Evolutionary conservation across 2,888 invertebrate genomes (phyloP).

Genomic region (Aradus depressus): DNA sequence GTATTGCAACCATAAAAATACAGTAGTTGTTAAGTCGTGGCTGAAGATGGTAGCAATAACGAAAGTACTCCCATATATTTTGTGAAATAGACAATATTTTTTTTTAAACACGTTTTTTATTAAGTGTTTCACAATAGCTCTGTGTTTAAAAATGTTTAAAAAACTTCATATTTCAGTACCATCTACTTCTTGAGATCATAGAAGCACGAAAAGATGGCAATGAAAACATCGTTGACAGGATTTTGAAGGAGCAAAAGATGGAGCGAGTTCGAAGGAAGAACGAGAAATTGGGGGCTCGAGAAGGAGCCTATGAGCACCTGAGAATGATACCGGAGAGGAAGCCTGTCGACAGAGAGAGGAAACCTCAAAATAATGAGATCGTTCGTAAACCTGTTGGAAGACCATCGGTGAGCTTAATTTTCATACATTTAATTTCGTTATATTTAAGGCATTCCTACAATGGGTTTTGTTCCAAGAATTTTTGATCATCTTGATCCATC

Average conservation of each 20-base stretch:
- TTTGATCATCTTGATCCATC: background rate
- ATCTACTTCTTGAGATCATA: constrained; percentile 15
- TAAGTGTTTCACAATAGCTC: too few relatives aligned
- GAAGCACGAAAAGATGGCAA: constrained; percentile 12
- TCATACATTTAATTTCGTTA: too few relatives aligned
- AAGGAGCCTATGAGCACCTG: constrained; percentile 14
- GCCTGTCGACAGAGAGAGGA: background rate
- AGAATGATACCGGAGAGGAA: constrained; percentile 4
- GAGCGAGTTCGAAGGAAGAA: constrained; percentile 13
- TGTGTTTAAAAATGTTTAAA: too few relatives aligned
- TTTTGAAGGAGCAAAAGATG: constrained; percentile 14
- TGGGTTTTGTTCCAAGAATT: too few relatives aligned
- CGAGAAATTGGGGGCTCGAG: constrained; percentile 12
- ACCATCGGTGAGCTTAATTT: too few relatives aligned
- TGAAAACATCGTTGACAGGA: constrained; percentile 16
- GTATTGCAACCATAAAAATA: background rate
- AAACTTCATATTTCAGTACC: constrained; percentile 11
- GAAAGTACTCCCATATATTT: too few relatives aligned
- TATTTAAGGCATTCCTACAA: too few relatives aligned
- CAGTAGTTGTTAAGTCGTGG: background rate
- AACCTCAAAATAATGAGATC: background rate
- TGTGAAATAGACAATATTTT: too few relatives aligned
- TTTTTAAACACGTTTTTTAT: too few relatives aligned
- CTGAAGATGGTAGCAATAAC: too few relatives aligned
- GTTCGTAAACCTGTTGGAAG: background rate